Evolutionary conservation across 1,140 invertebrate genomes (phyloP), one percentile per base, ranked within the genome.

Genomic region (Conus ventricosus): DNA sequence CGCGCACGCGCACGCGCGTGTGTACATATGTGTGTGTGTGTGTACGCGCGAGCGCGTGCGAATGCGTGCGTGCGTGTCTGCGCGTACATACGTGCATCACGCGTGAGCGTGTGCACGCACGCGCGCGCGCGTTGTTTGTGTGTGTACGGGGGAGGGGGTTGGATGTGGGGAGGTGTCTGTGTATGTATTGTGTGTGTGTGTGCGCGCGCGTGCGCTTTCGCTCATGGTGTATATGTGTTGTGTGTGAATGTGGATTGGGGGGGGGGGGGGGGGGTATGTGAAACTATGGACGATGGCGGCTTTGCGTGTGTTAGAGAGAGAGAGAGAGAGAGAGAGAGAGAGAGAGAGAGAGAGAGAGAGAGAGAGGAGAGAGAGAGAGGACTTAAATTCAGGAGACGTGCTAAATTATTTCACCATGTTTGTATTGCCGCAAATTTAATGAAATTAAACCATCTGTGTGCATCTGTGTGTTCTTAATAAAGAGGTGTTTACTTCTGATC

Each of bases 171-270:
- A 4, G 10, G 81, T 55, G 53, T 83, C 53, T 83, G 81, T 60
- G 57, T 60, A 15, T 83, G 81, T 83, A 13, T n/a, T n/a, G n/a
- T 55, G 51, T 81, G 81, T 83, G 81, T 55, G 54, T 83, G 81
- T 55, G 81, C 55, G 81, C 53, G 81, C 55, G 81, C 20, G 54
- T 55, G 81, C 13, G 4, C 55, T 51, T 83, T 51, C 55, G 81
- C 39, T 11, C 7, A 25, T 39, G 76, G n/a, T 78, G 76, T 39
- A 39, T 78, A 27, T 27, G 81, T 83, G 81, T 51, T 83, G 81
- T 27, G 81, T 83, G 78, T 51, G 78, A 39, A 27, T 51, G 78
- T 51, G 78, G 8, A n/a, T n/a, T n/a, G 78, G 6, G 78, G 8
- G 78, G 27, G 78, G 8, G 78, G 6, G 8, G 78, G 6, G 78